A percentile compares a stretch with the other conserved stretches of the same genome.
These are phyloP conservation scores for Dendrolimus pini DNA, from an alignment of 2,888 invertebrate genomes.

Conservation along the genomic window DNA sequence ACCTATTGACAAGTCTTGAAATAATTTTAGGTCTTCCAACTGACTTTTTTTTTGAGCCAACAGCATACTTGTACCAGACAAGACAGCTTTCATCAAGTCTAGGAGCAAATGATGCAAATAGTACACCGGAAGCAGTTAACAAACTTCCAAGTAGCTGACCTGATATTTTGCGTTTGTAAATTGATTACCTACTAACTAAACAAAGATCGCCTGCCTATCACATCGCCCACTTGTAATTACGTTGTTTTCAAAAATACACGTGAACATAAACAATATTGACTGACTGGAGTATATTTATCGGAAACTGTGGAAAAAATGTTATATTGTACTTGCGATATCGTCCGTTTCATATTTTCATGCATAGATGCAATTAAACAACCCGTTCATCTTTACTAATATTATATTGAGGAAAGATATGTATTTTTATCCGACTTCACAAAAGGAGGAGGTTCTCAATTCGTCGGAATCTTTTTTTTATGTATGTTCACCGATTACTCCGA, in stretches of 20 bases:
- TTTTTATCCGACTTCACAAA: no score
- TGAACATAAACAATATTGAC: background rate
- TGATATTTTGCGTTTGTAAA: background rate
- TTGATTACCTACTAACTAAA: background rate
- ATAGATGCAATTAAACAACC: no score
- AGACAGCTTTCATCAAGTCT: background rate
- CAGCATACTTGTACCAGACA: no score
- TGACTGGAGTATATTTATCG: background rate
- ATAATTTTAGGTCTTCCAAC: no score
- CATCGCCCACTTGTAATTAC: background rate
- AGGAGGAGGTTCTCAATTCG: no score
- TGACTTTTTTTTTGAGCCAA: no score
- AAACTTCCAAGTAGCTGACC: background rate
- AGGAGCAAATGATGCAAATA: background rate
- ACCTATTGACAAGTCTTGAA: no score
- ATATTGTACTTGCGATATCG: background rate
- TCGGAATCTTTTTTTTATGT: no score
- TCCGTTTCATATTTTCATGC: no score
- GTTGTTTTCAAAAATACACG: background rate
- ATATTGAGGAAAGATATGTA: no score
- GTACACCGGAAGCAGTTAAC: background rate
- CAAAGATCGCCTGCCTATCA: background rate
- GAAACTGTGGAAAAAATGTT: background rate
- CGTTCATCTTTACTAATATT: no score
- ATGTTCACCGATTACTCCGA: no score